A percentile compares a stretch with the other conserved stretches of the same genome.
Evolutionary conservation across 2,797 vertebrate species (phyloP).

Genomic region (Phyllotis vaccarum): DNA sequence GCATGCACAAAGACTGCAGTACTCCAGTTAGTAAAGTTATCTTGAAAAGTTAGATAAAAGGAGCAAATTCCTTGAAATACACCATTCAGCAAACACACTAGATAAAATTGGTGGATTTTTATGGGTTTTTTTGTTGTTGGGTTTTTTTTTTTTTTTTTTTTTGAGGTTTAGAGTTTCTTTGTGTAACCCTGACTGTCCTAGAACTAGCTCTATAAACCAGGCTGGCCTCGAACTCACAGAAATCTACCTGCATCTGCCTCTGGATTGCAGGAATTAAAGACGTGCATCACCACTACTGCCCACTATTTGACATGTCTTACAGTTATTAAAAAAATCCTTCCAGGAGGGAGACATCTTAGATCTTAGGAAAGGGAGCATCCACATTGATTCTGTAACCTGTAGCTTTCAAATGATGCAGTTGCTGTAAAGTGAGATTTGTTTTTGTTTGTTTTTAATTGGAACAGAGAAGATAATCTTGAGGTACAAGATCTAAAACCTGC

Average conservation of each 20-base stretch:
- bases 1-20: not conserved
- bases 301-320: no score
- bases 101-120: not conserved
- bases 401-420: not conserved
- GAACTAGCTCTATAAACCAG: not conserved
- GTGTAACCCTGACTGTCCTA: not conserved
- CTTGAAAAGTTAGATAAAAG: not conserved
- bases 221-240: not conserved
- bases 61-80: not conserved
- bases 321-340: not conserved
- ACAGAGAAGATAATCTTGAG: not conserved
- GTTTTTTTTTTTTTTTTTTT: no score
- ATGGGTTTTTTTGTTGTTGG: not conserved
- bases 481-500: not conserved
- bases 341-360: not conserved
- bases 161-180: not conserved
- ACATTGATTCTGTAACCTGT: not conserved
- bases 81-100: not conserved
- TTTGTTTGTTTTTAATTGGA: not conserved
- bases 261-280: not conserved
- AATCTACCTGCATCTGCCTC: not conserved
- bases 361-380: not conserved
- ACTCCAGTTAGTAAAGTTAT: not conserved
- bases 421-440: not conserved
- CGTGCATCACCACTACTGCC: accelerated